Evolutionary conservation across 1,140 invertebrate genomes (phyloP), one percentile per base, ranked within the genome.

Genomic region (Octopus sinensis): DNA sequence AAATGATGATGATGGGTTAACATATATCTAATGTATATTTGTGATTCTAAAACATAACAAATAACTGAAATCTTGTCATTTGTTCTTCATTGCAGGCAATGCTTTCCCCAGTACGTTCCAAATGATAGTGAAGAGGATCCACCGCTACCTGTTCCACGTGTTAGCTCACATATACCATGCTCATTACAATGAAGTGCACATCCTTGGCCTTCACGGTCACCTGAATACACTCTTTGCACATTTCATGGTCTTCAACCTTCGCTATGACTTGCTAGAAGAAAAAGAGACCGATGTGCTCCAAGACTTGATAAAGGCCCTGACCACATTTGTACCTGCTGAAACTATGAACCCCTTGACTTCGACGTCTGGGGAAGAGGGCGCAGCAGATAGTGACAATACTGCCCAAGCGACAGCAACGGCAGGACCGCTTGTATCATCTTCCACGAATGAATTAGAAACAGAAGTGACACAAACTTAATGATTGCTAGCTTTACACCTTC

Each of bases 91-190:
- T 54, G 62, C 92, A 97, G 96, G 95, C 87, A 95, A 96, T 92
- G 96, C 96, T 91, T 99, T 99, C 93, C 97, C 97, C 78, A 93
- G 94, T 88, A 95, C 94, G 85, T 98, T 99, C 92, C 96, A 98
- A 92, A 94, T 94, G 87, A 96, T 97, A 91, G 96, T 98, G 87
- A 95, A 97, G 91, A 98, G 97, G 92, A 98, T 99, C 90, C 94
- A 97, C 91, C 95, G 96, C 90, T 94, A 98, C 92, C 93, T 98
- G 92, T 98, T 97, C 93, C 97, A 98, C 92, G 96, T 99, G 88
- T 93, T 99, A 93, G 96, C 97, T 89, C 97, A 99, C 92, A 93
- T 99, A 89, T 99, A 99, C 93, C 96, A 98, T 91, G 95, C 95
- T 92, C 98, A 99, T 94, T 98, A 98, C 92, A 94, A 95, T 92